Base-by-base conservation (phyloP, 2,888 invertebrate species). In the Colletes collaris region DNA sequence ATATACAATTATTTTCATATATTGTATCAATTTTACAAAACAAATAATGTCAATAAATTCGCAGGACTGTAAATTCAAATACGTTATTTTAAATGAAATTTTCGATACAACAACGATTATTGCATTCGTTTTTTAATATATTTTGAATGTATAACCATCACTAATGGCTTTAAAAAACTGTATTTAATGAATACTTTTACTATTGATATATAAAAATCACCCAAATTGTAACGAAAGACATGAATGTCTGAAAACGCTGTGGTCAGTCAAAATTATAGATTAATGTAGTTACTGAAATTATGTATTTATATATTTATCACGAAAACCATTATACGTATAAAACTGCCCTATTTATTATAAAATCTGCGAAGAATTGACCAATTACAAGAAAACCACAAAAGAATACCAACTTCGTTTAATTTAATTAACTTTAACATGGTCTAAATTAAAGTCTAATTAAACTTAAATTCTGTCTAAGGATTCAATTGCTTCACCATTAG, bases 401-500 rank as follows among this genome's bases (percentile, higher is more conserved):
- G 50, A 64, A 79, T 71, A 16, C 35, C 55, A 83, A 82, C 58
- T 50, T 65, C 50, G 50, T 76, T 74, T 70, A 68, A 79, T 77
- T 81, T 70, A 69, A 56, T 82, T 58, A 69, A 78, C 73, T 75
- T 75, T 73, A 85, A 84, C 84, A 55, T 55, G 58, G 58, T 78
- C 80, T 72, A 81, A 83, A 79, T 79, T 81, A 84, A 77, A 65
- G 55, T 70, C 88, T 88, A 88, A 70, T 76, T 76, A 77, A 86
- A 87, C 78, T 88, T 89, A 90, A 87, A 88, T 82, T 88, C 88
- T 89, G 84, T 90, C 87, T 90, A 91, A 80, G 81, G 86, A 75
- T 44, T 91, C 90, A 75, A 91, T 92, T 67, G 92, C 88, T 85
- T 92, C 93, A 76, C 93, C 93, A 83, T 93, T 93, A 73, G 92